phyloP scores from a whole-genome alignment of 2,113 vertebrate genomes.

The Lota lota region DNA sequence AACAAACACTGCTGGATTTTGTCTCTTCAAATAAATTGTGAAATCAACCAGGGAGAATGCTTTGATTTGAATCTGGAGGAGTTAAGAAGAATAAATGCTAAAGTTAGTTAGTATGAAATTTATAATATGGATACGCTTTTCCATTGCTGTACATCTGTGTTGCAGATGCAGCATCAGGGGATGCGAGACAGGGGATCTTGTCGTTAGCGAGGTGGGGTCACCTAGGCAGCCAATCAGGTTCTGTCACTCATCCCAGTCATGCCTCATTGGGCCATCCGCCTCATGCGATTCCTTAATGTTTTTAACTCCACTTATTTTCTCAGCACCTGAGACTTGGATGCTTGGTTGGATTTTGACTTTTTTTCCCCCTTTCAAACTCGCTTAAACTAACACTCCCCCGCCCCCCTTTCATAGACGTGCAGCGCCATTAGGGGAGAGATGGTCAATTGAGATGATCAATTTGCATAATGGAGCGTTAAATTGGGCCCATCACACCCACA shows the following conservation, averaged over 20 bases:
- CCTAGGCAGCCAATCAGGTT: slow-evolving; percentile 46
- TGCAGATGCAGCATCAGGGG: too few relatives aligned
- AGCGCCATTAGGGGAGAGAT: slow-evolving; percentile 70
- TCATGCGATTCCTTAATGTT: slow-evolving; percentile 53
- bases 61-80: too few relatives aligned
- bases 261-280: slow-evolving; percentile 49
- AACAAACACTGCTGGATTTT: not conserved
- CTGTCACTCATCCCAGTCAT: slow-evolving; percentile 55
- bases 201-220: not conserved
- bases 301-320: slow-evolving; percentile 61
- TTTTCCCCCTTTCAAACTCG: slow-evolving; percentile 50
- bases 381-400: slow-evolving; percentile 52
- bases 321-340: slow-evolving; percentile 50
- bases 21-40: slow-evolving; percentile 18
- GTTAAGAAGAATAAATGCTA: too few relatives aligned
- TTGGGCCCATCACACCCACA: slow-evolving; percentile 71
- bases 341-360: slow-evolving; percentile 35
- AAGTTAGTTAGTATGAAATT: too few relatives aligned
- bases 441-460: slow-evolving; percentile 82
- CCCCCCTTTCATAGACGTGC: slow-evolving; percentile 52
- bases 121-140: not conserved
- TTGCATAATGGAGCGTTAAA: slow-evolving; percentile 83
- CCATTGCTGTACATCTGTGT: not conserved
- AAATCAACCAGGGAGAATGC: too few relatives aligned
- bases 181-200: not conserved